Evolutionary conservation across 2,113 vertebrate genomes (phyloP).

Genomic region (Tympanuchus pallidicinctus): DNA sequence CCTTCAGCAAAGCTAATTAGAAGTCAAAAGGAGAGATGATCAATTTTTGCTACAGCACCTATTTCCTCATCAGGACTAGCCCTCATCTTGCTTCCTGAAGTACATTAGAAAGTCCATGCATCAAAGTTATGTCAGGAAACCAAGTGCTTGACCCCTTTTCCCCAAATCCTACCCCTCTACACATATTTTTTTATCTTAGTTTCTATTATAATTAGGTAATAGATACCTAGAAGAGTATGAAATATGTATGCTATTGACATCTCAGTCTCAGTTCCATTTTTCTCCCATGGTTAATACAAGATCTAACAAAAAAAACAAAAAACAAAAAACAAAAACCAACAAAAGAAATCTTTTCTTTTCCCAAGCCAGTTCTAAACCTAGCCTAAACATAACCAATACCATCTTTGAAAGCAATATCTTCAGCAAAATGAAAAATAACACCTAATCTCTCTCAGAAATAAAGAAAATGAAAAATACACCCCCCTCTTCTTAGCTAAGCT

Average conservation of each 20-base stretch:
- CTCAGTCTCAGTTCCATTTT: neutral
- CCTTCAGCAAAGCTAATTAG: neutral
- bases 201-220: neutral
- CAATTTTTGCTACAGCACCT: neutral
- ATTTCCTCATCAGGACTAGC: neutral
- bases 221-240: neutral
- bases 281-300: neutral
- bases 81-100: neutral
- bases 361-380: neutral
- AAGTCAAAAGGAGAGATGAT: neutral
- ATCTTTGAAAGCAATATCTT: neutral
- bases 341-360: neutral
- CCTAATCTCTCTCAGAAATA: neutral
- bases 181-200: neutral
- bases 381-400: neutral
- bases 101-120: no score
- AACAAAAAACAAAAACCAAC: no score
- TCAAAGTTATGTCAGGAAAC: neutral
- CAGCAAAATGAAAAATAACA: neutral
- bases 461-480: neutral
- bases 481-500: neutral
- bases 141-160: neutral
- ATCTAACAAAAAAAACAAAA: neutral
- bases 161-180: neutral
- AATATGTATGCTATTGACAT: neutral